These are phyloP conservation scores for Margaritifera margaritifera DNA, from an alignment of 2,888 invertebrate genomes.

Conservation along the genomic window DNA sequence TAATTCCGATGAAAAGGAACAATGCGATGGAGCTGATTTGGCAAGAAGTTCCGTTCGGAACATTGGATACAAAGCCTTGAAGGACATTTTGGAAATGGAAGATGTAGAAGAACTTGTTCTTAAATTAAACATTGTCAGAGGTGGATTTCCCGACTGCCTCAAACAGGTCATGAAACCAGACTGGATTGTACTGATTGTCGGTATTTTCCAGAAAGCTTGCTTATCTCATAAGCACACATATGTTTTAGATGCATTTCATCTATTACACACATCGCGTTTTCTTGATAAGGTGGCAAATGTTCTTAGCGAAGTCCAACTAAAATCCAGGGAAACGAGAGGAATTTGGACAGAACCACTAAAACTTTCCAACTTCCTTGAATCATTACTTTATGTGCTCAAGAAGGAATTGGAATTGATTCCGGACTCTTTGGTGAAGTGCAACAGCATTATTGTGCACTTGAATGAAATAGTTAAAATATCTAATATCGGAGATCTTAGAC, in stretches of 20 bases:
- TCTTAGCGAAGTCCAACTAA: slow-evolving; percentile 19
- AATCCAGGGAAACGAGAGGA: slow-evolving; percentile 1
- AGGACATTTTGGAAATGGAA: slow-evolving; percentile 3
- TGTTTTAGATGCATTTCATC: slow-evolving; percentile 19
- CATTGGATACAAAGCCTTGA: not conserved
- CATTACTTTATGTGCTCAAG: slow-evolving; percentile 10
- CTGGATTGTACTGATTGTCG: slow-evolving; percentile 18
- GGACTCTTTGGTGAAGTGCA: slow-evolving; percentile 14
- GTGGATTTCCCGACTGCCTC: slow-evolving; percentile 30
- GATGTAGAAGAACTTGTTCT: slow-evolving; percentile 19
- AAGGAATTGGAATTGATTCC: slow-evolving; percentile 13
- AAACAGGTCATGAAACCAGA: slow-evolving; percentile 15
- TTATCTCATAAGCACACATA: slow-evolving; percentile 11
- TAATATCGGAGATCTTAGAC: slow-evolving; percentile 1
- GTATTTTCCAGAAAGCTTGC: slow-evolving; percentile 23
- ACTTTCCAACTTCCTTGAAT: not conserved
- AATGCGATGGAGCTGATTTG: not conserved
- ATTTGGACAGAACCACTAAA: slow-evolving; percentile 1
- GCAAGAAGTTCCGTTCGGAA: not conserved
- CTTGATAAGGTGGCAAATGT: slow-evolving; percentile 12
- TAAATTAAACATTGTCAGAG: slow-evolving; percentile 23
- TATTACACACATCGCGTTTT: slow-evolving; percentile 21
- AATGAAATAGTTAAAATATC: slow-evolving; percentile 10
- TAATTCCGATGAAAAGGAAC: not conserved
- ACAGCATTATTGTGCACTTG: slow-evolving; percentile 4